Base-by-base conservation (phyloP, 1,140 invertebrate genomes). In the Leucophenga varia region DNA sequence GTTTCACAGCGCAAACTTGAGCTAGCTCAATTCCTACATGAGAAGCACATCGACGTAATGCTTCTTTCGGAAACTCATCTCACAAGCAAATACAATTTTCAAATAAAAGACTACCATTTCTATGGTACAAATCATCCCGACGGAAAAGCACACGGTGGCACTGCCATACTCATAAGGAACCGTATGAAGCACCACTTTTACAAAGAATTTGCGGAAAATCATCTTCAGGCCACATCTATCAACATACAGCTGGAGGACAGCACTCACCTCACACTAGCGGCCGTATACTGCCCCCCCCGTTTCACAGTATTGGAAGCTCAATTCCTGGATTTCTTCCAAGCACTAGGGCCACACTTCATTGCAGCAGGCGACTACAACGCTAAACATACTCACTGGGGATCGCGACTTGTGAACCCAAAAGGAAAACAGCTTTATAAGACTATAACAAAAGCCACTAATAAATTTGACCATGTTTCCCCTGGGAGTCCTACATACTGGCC, bases 311-410 rank as follows among this genome's bases (percentile, higher is more conserved):
- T 8, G 2, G 19, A 34, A 18, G 19, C 46, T 14, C n/a, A 49
- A 39, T 64, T 64, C 31, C 10, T 18, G 7, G n/a, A 37, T 1
- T 57, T 49, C 31, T 52, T 65, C 47, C 22, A 41, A 13, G 41
- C 43, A 13, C 42, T 74, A 17, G 59, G 59, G 2, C 19, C 35
- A 4, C 35, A 47, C n/a, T 71, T 58, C 39, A 53, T 71, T 20
- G 52, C 46, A 12, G 64, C 55, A 7, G 59, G 59, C 2, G n/a
- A n/a, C 34, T 61, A 52, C 43, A 74, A 72, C 25, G 51, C n/a
- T n/a, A n/a, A n/a, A n/a, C n/a, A n/a, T n/a, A n/a, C n/a, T n/a
- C n/a, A 55, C 3, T 73, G 64, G 64, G 61, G 50, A 1, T 65
- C 59, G 14, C 45, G 61, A 44, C 34, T 63, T 12, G 53, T 16